Base-by-base conservation (phyloP, 2,888 invertebrate species). In the Nemurella pictetii region DNA sequence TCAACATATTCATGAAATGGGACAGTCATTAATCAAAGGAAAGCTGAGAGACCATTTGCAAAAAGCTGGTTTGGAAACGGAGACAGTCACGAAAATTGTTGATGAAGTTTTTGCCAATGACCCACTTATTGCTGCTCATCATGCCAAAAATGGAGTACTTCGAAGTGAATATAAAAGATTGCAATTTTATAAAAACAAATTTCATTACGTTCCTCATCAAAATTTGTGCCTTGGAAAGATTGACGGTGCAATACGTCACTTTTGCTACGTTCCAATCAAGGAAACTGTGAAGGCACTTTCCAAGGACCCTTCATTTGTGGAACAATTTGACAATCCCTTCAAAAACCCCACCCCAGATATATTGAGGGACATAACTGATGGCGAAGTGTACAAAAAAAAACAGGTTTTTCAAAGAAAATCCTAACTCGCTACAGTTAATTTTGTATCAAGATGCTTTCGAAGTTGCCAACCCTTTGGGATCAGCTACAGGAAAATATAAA, bases 361-460 rank as follows among this genome's bases (percentile, higher is more conserved):
- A 27, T 85, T 88, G 35, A 83, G 84, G 83, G 88, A 88, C 83
- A 88, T 87, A 27, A 85, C 86, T 0, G 88, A 88, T 86, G 88
- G 88, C 12, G 73, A 20, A 20, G 86, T 87, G 15, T 88, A 85
- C 82, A 84, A 85, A 82, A 80, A n/a, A 86, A 9, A 87, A 87
- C 80, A 2, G 0, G 20, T 88, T 87, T 85, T 88, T 88, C 36
- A 80, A 87, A 82, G 75, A 87, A n/a, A 87, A 87, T 84, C 86
- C 87, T 7, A 84, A 87, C 27, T 86, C 85, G 3, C 7, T 89
- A 0, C 86, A 87, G 81, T 36, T 87, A 27, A 87, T 86, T 0
- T 74, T 86, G 36, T 88, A 86, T 80, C 86, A 86, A 55, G 88
- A 88, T 72, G 84, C 86, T 28, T 87, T 88, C 84, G 87, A 87